Conservation (phyloP, 2,113 vertebrate genomes). For the Suncus etruscus region DNA sequence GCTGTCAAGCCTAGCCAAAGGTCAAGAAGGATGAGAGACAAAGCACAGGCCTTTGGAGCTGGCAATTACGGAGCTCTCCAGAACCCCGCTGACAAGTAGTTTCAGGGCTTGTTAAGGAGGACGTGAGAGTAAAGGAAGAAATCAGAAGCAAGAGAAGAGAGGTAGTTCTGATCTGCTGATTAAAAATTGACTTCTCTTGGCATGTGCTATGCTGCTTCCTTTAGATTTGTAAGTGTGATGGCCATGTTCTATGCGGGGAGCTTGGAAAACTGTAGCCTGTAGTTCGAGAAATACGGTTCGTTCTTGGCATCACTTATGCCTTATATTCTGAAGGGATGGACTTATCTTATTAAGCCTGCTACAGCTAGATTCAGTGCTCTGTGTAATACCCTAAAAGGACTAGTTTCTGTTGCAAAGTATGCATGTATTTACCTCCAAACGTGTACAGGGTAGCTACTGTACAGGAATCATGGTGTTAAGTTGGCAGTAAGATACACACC, state of each 20-base stretch:
- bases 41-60: conserved; percentile 62
- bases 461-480: not conserved
- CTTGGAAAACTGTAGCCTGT: not conserved
- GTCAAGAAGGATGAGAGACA: conserved; percentile 60
- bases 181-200: conserved; percentile 20
- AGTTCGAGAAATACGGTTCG: not conserved
- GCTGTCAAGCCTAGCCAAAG: conserved; percentile 56
- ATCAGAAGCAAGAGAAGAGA: conserved; percentile 10
- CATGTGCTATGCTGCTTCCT: not conserved
- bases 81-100: conserved; percentile 34
- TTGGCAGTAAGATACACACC: not conserved
- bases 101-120: not conserved
- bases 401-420: not conserved
- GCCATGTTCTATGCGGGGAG: not conserved
- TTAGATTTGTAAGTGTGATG: not conserved
- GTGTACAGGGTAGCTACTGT: not conserved
- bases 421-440: not conserved
- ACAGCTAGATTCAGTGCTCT: not conserved
- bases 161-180: not conserved
- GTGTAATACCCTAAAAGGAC: not conserved
- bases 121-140: not conserved
- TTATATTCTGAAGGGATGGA: not conserved
- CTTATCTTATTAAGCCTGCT: not conserved
- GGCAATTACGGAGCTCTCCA: conserved; percentile 65
- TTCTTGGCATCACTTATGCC: not conserved